phyloP scores from a whole-genome alignment of 2,888 invertebrate genomes.

The Tenthredo notha region DNA sequence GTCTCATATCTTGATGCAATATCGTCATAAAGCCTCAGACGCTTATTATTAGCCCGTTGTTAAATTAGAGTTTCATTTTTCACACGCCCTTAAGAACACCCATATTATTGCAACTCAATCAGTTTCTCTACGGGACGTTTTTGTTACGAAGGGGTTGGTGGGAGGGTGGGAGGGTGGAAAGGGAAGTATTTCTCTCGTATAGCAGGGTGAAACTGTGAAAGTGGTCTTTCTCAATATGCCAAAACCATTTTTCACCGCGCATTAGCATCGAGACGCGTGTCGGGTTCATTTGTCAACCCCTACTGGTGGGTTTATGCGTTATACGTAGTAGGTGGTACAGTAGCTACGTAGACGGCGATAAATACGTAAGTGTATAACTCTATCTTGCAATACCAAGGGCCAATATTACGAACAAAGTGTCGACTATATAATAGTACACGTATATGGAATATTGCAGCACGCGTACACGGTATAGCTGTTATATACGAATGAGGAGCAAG shows the following conservation, averaged over 20 bases:
- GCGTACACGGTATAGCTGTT: background rate
- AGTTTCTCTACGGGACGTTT: conserved; percentile 33
- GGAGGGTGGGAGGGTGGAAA: background rate
- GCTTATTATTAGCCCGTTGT: background rate
- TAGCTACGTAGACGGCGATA: conserved; percentile 1
- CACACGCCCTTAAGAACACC: conserved; percentile 30
- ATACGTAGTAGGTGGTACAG: conserved; percentile 19
- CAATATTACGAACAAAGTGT: conserved; percentile 37
- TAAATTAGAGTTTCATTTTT: conserved; percentile 37
- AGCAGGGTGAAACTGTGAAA: background rate
- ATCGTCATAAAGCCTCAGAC: background rate
- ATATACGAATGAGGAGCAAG: conserved; percentile 21
- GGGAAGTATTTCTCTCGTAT: background rate
- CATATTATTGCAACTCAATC: conserved; percentile 41
- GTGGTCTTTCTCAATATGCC: conserved; percentile 57
- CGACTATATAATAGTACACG: background rate
- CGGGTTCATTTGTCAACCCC: conserved; percentile 61
- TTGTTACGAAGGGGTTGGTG: background rate
- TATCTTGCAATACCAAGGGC: conserved; percentile 38
- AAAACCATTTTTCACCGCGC: conserved; percentile 69
- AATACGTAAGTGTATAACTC: conserved; percentile 49
- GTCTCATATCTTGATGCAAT: background rate
- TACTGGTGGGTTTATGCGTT: conserved; percentile 40
- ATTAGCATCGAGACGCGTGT: conserved; percentile 68
- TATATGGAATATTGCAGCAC: background rate